These are phyloP conservation scores for Actinopyga echinites DNA, from an alignment of 53 echinoderm and acorn worm species.

Conservation along the genomic window DNA sequence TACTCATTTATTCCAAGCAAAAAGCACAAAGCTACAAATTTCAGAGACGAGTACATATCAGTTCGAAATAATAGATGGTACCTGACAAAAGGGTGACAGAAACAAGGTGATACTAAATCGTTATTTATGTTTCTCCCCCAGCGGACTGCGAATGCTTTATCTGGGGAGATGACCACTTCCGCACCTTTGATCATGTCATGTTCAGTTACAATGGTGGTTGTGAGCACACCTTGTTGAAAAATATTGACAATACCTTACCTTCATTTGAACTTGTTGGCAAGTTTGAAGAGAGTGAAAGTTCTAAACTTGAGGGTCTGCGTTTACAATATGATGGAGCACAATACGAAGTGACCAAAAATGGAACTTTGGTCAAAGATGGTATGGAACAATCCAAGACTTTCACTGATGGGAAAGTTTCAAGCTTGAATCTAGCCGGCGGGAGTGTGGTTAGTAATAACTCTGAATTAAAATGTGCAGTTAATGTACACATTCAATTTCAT, in stretches of 20 bases:
- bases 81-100: no score
- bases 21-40: no score
- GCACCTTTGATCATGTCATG: background rate
- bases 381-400: background rate
- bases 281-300: background rate
- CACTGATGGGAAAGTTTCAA: background rate
- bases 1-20: no score
- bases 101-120: background rate
- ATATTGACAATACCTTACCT: background rate
- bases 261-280: background rate
- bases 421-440: no score
- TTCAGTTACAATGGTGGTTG: background rate
- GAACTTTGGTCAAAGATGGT: background rate
- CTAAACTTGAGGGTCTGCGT: background rate
- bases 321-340: background rate
- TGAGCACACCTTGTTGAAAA: background rate
- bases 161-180: background rate
- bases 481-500: no score
- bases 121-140: background rate
- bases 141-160: slow-evolving; percentile 18
- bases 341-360: background rate
- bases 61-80: no score
- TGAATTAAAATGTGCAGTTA: no score
- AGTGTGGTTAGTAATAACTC: no score
- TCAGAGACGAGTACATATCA: no score